Evolutionary conservation across 2,797 vertebrate genomes (phyloP).

Genomic region (Microctenopoma steveboyesi): DNA sequence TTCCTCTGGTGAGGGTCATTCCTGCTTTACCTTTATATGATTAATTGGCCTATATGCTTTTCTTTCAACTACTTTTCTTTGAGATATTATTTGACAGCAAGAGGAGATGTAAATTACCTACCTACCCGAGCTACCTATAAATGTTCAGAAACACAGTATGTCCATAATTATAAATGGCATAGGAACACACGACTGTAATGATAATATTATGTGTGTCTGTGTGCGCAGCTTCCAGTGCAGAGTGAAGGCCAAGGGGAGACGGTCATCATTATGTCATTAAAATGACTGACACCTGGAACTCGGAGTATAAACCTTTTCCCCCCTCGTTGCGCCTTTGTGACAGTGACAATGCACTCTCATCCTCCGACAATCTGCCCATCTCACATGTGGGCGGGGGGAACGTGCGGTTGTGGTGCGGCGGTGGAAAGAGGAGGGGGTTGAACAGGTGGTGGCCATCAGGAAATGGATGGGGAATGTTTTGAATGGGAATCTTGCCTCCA

Average conservation of each 20-base stretch:
- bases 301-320: constrained; percentile 43
- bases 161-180: constrained; percentile 28
- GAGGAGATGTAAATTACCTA: constrained; percentile 36
- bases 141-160: constrained; percentile 12
- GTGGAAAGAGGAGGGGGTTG: constrained; percentile 21
- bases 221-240: constrained; percentile 34
- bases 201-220: constrained; percentile 43
- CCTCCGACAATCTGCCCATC: constrained; percentile 68
- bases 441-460: constrained; percentile 85
- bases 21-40: constrained; percentile 22
- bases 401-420: constrained; percentile 8
- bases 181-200: constrained; percentile 22
- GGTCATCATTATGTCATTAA: constrained; percentile 76
- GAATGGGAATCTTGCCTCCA: constrained; percentile 73
- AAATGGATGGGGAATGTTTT: constrained; percentile 79
- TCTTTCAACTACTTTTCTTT: constrained; percentile 14
- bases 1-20: constrained; percentile 26
- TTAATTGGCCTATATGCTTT: constrained; percentile 12
- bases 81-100: constrained; percentile 17
- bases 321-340: constrained; percentile 62
- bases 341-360: constrained; percentile 64
- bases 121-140: constrained; percentile 8
- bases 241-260: constrained; percentile 64
- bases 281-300: constrained; percentile 76
- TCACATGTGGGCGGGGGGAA: constrained; percentile 41